Percentiles rank a stretch among this genome's conserved stretches.
Conservation (phyloP, 2,888 invertebrate genomes). For the Smittia aterrima region DNA sequence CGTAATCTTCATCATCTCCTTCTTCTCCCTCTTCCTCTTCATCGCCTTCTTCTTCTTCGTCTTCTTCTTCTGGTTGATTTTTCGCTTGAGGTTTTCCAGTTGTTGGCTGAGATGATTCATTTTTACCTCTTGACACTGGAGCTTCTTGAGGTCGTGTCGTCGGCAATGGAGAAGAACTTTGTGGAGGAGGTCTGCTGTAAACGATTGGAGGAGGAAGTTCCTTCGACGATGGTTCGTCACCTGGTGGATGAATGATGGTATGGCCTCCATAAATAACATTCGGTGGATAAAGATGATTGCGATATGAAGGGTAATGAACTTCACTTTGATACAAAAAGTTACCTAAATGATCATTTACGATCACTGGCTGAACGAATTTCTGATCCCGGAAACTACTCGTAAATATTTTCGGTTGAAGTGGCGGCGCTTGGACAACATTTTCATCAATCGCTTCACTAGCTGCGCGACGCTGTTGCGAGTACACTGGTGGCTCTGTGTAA, state of each 20-base stretch:
- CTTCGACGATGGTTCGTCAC: neutral
- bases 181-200: neutral
- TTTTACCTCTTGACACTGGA: neutral
- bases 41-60: conserved; percentile 34
- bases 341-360: neutral
- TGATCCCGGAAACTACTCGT: conserved; percentile 14
- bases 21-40: conserved; percentile 33
- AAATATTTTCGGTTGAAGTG: neutral
- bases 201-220: conserved; percentile 14
- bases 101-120: neutral
- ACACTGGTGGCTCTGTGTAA: neutral
- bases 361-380: neutral
- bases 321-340: conserved; percentile 28
- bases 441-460: neutral
- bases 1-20: conserved; percentile 28
- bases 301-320: conserved; percentile 31
- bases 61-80: neutral
- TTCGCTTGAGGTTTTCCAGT: neutral
- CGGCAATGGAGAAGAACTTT: conserved; percentile 2
- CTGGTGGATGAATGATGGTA: neutral
- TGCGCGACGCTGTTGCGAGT: neutral
- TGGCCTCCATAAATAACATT: neutral
- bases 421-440: neutral
- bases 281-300: conserved; percentile 19
- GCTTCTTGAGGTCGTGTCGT: neutral